Percentiles rank a stretch among this genome's conserved stretches.
These are phyloP conservation scores for Drosophila novamexicana DNA, from an alignment of 1,140 invertebrate species.

Conservation along the genomic window DNA sequence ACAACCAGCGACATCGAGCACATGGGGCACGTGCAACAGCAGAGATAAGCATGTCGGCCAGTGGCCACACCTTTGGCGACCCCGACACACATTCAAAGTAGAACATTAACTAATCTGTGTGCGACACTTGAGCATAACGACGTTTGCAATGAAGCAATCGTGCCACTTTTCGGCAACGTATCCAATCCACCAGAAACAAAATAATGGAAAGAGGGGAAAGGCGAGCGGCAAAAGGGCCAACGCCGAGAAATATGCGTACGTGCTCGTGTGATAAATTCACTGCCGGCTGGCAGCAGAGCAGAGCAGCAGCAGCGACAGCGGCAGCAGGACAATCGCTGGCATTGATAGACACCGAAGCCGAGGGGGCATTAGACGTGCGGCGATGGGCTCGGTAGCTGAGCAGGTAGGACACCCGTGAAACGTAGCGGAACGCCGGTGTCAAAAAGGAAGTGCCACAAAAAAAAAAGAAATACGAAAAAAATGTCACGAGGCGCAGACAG, in stretches of 20 bases:
- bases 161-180: slow-evolving; percentile 42
- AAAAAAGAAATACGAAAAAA: slow-evolving; percentile 8
- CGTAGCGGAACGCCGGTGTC: slow-evolving; percentile 79
- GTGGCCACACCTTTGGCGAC: slow-evolving; percentile 30
- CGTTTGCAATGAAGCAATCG: slow-evolving; percentile 44
- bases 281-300: slow-evolving; percentile 66
- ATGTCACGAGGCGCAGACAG: slow-evolving; percentile 15
- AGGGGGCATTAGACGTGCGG: slow-evolving; percentile 34
- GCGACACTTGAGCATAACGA: slow-evolving; percentile 52
- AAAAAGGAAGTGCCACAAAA: slow-evolving; percentile 75
- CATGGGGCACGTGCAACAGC: slow-evolving; percentile 32
- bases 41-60: slow-evolving; percentile 40
- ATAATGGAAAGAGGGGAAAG: neutral
- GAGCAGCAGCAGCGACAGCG: slow-evolving; percentile 11
- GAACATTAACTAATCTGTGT: slow-evolving; percentile 75
- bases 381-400: slow-evolving; percentile 13
- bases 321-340: slow-evolving; percentile 59
- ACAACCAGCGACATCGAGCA: neutral
- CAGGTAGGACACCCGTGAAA: slow-evolving; percentile 62
- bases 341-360: slow-evolving; percentile 63
- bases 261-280: slow-evolving; percentile 82
- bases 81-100: slow-evolving; percentile 61
- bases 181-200: slow-evolving; percentile 1
- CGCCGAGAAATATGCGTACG: slow-evolving; percentile 70
- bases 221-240: slow-evolving; percentile 39